Evolutionary conservation across 2,797 vertebrate genomes (phyloP).

Genomic region (Scolopax rusticola): DNA sequence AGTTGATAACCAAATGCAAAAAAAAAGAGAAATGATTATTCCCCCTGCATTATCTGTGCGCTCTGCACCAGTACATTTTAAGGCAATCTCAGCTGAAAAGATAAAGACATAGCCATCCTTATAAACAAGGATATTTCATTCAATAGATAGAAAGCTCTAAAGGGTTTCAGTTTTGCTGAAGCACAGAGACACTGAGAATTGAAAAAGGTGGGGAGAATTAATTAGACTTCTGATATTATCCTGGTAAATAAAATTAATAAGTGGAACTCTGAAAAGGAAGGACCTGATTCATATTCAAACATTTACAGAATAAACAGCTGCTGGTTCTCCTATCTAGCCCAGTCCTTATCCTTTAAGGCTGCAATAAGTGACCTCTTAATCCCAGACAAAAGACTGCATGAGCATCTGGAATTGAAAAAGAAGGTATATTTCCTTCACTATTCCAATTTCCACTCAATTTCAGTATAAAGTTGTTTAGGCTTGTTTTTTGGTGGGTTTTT

Average conservation of each 20-base stretch:
- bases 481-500: neutral
- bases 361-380: constrained; percentile 72
- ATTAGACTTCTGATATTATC: constrained; percentile 66
- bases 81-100: constrained; percentile 57
- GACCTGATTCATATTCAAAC: constrained; percentile 70
- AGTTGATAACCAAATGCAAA: constrained; percentile 35
- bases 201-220: constrained; percentile 59
- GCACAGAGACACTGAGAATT: constrained; percentile 44
- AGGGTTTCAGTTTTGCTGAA: constrained; percentile 50
- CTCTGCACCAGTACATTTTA: constrained; percentile 39
- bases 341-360: constrained; percentile 57
- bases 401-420: constrained; percentile 67
- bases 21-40: neutral
- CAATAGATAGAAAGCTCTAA: constrained; percentile 64
- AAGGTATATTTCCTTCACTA: constrained; percentile 45
- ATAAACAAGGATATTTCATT: constrained; percentile 65
- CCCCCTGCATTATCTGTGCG: constrained; percentile 16
- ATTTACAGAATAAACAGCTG: constrained; percentile 75
- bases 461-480: constrained; percentile 11
- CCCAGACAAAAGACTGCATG: constrained; percentile 34
- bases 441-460: constrained; percentile 68
- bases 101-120: constrained; percentile 55
- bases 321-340: constrained; percentile 17
- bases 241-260: constrained; percentile 71
- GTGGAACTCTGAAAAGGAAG: constrained; percentile 36